Base-by-base conservation (phyloP, 2,888 invertebrate genomes). In the Tiphia femorata region DNA sequence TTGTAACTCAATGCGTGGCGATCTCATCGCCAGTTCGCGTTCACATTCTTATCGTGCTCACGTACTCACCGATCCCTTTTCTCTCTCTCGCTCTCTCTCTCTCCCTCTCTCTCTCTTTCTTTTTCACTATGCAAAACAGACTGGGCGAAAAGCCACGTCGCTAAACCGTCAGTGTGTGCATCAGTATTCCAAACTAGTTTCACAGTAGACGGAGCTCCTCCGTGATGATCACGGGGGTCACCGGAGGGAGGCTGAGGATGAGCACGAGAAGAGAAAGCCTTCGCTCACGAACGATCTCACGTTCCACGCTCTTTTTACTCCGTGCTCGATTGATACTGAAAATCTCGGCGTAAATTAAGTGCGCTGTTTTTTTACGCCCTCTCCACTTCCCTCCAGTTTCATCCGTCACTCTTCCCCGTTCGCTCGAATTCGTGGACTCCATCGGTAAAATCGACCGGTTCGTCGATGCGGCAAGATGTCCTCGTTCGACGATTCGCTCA, bases 41-140 rank as follows among this genome's bases (percentile, higher is more conserved):
- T 12, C 10, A 27, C 12, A 46, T 67, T 64, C 64, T 64, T 57
- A 67, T 67, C 65, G 62, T 29, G 23, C 57, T 68, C 67, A 68
- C 67, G 67, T 62, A 40, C 44, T 42, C 17, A 37, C 19, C 21
- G 43, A 12, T 30, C 38, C 41, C 37, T n/a, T n/a, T n/a, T n/a
- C n/a, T n/a, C n/a, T n/a, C n/a, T n/a, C n/a, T n/a, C n/a, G n/a
- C n/a, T n/a, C n/a, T n/a, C n/a, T n/a, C n/a, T n/a, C n/a, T n/a
- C n/a, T n/a, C n/a, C n/a, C n/a, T n/a, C n/a, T n/a, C n/a, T n/a
- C n/a, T n/a, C n/a, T n/a, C n/a, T n/a, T n/a, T n/a, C n/a, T n/a
- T n/a, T n/a, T n/a, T n/a, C n/a, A n/a, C n/a, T 33, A 55, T 51
- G 51, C 58, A 68, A 68, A 68, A 64, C n/a, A n/a, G n/a, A 60